These are phyloP conservation scores for Montipora capitata DNA, from an alignment of 92 coral and sea anemone genomes.

Conservation along the genomic window DNA sequence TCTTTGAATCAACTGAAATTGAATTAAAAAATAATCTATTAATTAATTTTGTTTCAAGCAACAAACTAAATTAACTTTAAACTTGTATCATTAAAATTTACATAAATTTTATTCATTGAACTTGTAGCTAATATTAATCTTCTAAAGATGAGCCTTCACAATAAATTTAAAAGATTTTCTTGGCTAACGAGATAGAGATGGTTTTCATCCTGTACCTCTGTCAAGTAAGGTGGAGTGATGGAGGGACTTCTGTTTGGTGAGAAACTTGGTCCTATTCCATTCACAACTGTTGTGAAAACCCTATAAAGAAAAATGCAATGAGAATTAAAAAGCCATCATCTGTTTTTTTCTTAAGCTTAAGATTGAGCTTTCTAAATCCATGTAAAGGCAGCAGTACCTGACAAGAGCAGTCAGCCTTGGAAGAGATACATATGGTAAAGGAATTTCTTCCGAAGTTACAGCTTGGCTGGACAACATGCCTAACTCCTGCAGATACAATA, in stretches of 20 bases:
- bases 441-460: constrained; percentile 81
- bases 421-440: constrained; percentile 93
- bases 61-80: too few relatives aligned
- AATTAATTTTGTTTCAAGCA: too few relatives aligned
- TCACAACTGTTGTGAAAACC: constrained; percentile 96
- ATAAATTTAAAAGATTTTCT: neutral
- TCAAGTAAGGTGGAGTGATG: constrained; percentile 88
- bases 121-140: too few relatives aligned
- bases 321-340: neutral
- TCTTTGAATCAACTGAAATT: constrained; percentile 87
- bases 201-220: constrained; percentile 72
- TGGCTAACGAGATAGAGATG: neutral
- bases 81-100: too few relatives aligned
- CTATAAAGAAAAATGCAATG: constrained; percentile 30
- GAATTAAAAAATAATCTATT: neutral
- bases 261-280: constrained; percentile 95
- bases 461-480: constrained; percentile 86
- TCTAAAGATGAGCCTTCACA: too few relatives aligned
- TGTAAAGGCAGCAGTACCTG: constrained; percentile 64
- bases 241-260: constrained; percentile 94
- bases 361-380: too few relatives aligned
- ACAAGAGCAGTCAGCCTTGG: constrained; percentile 97
- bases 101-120: too few relatives aligned
- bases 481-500: constrained; percentile 76
- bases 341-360: too few relatives aligned